These are phyloP conservation scores for Drosophila nr. perissopoda DNA, from an alignment of 2,888 invertebrate genomes.

Conservation along the genomic window DNA sequence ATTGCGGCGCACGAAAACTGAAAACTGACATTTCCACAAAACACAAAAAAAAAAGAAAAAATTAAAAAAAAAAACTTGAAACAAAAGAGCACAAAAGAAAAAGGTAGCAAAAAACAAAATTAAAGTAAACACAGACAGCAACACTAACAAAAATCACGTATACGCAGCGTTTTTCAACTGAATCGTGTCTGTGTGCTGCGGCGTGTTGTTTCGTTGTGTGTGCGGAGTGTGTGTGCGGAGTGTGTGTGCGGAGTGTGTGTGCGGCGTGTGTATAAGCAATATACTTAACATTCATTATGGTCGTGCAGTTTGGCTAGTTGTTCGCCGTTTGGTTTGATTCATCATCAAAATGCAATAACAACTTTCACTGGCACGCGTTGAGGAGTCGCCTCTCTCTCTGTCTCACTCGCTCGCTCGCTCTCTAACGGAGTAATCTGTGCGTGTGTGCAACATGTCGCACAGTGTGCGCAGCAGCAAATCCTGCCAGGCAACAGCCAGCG, in stretches of 20 bases:
- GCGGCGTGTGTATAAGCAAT: conserved; percentile 52
- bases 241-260: conserved; percentile 30
- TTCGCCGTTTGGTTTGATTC: conserved; percentile 25
- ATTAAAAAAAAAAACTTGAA: neutral
- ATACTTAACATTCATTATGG: conserved; percentile 68
- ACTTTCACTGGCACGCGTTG: conserved; percentile 73
- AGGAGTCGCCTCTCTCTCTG: conserved; percentile 4
- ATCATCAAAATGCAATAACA: conserved; percentile 70
- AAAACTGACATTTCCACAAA: conserved; percentile 28
- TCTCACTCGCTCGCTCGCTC: neutral
- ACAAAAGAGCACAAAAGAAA: conserved; percentile 18
- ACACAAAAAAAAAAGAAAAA: conserved; percentile 2
- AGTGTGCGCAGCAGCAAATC: conserved; percentile 75
- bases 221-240: conserved; percentile 13
- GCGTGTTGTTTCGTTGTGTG: neutral
- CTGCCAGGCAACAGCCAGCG: conserved; percentile 30
- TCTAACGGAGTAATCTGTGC: neutral
- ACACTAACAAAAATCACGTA: conserved; percentile 49
- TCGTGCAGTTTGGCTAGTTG: conserved; percentile 65
- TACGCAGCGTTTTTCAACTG: conserved; percentile 55
- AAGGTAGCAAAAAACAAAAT: conserved; percentile 22
- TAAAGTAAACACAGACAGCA: conserved; percentile 22
- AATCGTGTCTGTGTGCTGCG: conserved; percentile 31
- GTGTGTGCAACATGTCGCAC: conserved; percentile 77
- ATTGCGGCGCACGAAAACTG: conserved; percentile 35